These are phyloP conservation scores for Aphodius sticticus DNA, from an alignment of 2,888 invertebrate genomes.

Conservation along the genomic window DNA sequence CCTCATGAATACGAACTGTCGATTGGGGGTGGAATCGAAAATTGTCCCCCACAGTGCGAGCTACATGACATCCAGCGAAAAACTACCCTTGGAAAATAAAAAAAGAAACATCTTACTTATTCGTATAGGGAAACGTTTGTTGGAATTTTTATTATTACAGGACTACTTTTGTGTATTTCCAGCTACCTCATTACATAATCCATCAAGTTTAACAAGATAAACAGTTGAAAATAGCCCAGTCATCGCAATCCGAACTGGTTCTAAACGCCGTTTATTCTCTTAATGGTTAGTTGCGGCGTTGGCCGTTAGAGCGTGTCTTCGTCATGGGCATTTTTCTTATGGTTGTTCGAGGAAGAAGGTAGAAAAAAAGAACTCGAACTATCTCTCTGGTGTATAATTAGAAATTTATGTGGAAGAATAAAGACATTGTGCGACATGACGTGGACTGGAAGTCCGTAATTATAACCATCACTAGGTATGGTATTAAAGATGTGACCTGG, in stretches of 20 bases:
- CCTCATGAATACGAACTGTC: slow-evolving; percentile 4
- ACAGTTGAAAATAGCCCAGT: neutral
- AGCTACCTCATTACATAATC: neutral
- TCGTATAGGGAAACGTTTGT: too few relatives aligned
- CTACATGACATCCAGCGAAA: neutral
- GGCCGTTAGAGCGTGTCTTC: neutral
- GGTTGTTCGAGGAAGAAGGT: neutral
- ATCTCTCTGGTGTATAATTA: neutral
- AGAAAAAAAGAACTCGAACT: neutral
- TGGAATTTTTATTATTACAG: too few relatives aligned
- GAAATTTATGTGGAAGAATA: slow-evolving; percentile 4
- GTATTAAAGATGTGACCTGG: neutral
- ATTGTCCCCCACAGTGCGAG: neutral
- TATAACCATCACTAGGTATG: neutral
- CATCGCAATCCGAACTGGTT: neutral
- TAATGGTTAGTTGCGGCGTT: neutral
- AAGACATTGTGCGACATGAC: slow-evolving; percentile 4
- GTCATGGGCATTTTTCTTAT: neutral
- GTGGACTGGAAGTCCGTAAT: neutral
- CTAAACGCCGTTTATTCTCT: neutral
- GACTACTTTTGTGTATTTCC: neutral
- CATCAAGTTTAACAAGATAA: neutral
- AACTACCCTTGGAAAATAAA: neutral
- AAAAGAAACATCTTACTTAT: too few relatives aligned
- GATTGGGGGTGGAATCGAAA: slow-evolving; percentile 4